phyloP scores from a whole-genome alignment of 1,140 invertebrate species.

The Triops longicaudatus region DNA sequence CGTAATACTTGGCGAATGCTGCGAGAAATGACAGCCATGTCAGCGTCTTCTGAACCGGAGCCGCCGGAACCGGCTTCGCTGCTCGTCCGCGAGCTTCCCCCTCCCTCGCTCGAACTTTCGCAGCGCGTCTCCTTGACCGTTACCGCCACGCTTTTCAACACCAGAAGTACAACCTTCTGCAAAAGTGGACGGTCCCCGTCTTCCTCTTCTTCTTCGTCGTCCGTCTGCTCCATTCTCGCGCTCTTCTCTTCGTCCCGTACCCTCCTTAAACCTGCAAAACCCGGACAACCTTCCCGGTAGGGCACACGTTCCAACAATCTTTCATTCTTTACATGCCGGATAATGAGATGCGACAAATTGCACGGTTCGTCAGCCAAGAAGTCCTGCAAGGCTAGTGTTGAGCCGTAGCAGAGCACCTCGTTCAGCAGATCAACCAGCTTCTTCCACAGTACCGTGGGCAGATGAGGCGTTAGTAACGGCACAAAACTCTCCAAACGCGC shows the following conservation, averaged over 20 bases:
- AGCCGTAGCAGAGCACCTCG: constrained; percentile 80
- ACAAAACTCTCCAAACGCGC: constrained; percentile 72
- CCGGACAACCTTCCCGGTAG: constrained; percentile 43
- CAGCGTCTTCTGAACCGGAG: constrained; percentile 51
- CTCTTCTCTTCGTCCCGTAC: constrained; percentile 37
- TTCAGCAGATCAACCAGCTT: constrained; percentile 74
- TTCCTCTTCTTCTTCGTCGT: constrained; percentile 33
- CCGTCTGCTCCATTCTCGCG: constrained; percentile 30
- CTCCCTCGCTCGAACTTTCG: constrained; percentile 56
- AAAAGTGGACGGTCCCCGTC: constrained; percentile 54
- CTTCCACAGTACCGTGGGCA: constrained; percentile 71
- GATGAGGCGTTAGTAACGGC: constrained; percentile 55
- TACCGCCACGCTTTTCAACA: constrained; percentile 78
- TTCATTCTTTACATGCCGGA: constrained; percentile 74
- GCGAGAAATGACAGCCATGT: constrained; percentile 76
- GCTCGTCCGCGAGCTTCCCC: constrained; percentile 41
- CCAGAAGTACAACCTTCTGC: constrained; percentile 72
- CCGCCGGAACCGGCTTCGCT: constrained; percentile 50
- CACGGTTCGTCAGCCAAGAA: constrained; percentile 77
- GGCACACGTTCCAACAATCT: constrained; percentile 61
- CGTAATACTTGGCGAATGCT: constrained; percentile 65
- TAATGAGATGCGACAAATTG: constrained; percentile 68
- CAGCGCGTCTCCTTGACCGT: constrained; percentile 80
- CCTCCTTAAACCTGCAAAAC: constrained; percentile 45
- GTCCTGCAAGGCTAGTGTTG: constrained; percentile 75